Conservation (phyloP, 1,140 invertebrate genomes). For the Hormaphis cornu region DNA sequence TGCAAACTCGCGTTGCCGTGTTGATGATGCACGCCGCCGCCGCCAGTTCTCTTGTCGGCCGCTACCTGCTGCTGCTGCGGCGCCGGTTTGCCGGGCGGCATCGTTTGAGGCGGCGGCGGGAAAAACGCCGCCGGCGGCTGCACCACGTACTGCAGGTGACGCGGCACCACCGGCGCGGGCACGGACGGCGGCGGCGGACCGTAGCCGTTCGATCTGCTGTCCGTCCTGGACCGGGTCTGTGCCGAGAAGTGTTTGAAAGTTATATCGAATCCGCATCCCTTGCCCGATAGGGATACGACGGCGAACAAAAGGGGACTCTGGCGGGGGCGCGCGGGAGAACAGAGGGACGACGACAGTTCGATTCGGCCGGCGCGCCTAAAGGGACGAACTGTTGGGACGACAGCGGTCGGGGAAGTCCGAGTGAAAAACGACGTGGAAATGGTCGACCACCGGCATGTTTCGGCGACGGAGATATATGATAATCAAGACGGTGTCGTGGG, state of each 20-base stretch:
- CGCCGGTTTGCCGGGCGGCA: slow-evolving; percentile 29
- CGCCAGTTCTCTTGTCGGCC: not conserved
- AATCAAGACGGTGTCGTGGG: no score
- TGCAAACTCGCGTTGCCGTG: slow-evolving; percentile 65
- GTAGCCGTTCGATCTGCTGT: slow-evolving; percentile 14
- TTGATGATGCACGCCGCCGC: slow-evolving; percentile 1
- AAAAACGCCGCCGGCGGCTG: not conserved
- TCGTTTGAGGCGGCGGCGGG: slow-evolving; percentile 26
- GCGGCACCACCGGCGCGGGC: slow-evolving; percentile 37
- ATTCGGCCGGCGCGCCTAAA: no score
- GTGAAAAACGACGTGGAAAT: no score
- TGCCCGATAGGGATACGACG: no score
- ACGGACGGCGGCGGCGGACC: slow-evolving; percentile 36
- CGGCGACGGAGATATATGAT: no score
- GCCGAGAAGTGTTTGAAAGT: not conserved
- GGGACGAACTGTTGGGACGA: no score
- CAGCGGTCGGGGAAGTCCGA: no score
- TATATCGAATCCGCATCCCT: no score
- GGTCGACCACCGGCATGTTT: no score
- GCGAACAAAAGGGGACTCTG: no score
- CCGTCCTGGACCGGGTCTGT: not conserved
- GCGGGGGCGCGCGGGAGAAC: no score
- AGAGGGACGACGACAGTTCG: no score
- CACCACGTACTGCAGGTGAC: not conserved
- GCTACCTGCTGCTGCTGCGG: not conserved